These are phyloP conservation scores for Seriola aureovittata DNA, from an alignment of 2,113 vertebrate genomes.

Conservation along the genomic window DNA sequence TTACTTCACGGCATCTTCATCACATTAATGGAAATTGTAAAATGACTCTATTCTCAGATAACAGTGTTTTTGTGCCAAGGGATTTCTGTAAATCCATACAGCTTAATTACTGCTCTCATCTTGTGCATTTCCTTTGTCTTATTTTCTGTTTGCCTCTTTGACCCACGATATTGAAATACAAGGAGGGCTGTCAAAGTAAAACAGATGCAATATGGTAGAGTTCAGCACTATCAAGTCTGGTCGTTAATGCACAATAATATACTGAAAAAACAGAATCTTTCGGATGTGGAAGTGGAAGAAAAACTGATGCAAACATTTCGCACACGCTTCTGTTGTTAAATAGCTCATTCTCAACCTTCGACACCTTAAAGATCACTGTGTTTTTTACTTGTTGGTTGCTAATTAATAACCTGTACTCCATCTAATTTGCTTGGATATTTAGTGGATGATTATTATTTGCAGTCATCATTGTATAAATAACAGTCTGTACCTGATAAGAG, in stretches of 20 bases:
- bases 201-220: neutral
- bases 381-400: neutral
- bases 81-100: slow-evolving; percentile 24
- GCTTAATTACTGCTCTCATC: slow-evolving; percentile 18
- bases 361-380: neutral
- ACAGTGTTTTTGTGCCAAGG: slow-evolving; percentile 25
- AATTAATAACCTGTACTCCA: neutral
- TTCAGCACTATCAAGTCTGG: neutral
- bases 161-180: neutral
- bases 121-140: neutral
- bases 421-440: neutral
- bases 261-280: neutral
- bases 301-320: too few species aligned
- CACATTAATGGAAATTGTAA: slow-evolving; percentile 33
- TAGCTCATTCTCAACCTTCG: neutral
- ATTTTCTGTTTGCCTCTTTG: slow-evolving; percentile 19
- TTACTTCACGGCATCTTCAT: slow-evolving; percentile 36
- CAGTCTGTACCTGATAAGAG: too few species aligned
- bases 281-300: too few species aligned
- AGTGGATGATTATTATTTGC: neutral
- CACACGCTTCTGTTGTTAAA: neutral
- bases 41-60: slow-evolving; percentile 17
- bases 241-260: neutral
- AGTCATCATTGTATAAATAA: neutral
- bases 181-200: neutral